phyloP scores from a whole-genome alignment of 2,113 vertebrate species.

The Atractosteus spatula region DNA sequence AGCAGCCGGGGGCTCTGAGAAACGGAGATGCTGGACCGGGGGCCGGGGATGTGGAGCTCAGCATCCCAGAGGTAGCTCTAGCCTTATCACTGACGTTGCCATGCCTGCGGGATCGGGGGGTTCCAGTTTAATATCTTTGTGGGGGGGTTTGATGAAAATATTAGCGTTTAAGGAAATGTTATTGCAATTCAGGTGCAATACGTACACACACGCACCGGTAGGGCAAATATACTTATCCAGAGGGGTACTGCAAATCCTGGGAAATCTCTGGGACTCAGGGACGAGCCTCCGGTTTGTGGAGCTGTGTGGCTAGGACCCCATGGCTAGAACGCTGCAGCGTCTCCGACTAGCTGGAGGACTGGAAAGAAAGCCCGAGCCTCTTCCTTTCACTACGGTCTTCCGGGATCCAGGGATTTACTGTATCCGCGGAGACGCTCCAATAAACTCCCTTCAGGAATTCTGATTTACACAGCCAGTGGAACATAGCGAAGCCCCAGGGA shows the following conservation, averaged over 20 bases:
- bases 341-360: constrained; percentile 6
- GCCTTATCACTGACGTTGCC: too few relatives aligned
- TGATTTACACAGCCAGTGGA: too few relatives aligned
- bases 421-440: too few relatives aligned
- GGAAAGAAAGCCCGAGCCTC: constrained; percentile 22
- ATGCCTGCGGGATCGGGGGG: too few relatives aligned
- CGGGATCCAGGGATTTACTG: too few relatives aligned
- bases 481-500: too few relatives aligned
- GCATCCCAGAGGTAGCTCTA: too few relatives aligned
- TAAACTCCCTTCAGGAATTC: too few relatives aligned
- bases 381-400: background rate
- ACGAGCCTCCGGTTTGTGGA: background rate
- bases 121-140: too few relatives aligned
- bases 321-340: constrained; percentile 15
- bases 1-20: background rate
- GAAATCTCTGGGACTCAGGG: background rate
- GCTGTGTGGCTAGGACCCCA: background rate
- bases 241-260: background rate
- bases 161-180: background rate
- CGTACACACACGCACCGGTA: background rate
- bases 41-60: background rate
- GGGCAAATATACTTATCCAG: background rate
- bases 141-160: too few relatives aligned
- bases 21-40: background rate
- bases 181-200: background rate